phyloP scores from a whole-genome alignment of 2,797 vertebrate species.

The Protosalanx chinensis region DNA sequence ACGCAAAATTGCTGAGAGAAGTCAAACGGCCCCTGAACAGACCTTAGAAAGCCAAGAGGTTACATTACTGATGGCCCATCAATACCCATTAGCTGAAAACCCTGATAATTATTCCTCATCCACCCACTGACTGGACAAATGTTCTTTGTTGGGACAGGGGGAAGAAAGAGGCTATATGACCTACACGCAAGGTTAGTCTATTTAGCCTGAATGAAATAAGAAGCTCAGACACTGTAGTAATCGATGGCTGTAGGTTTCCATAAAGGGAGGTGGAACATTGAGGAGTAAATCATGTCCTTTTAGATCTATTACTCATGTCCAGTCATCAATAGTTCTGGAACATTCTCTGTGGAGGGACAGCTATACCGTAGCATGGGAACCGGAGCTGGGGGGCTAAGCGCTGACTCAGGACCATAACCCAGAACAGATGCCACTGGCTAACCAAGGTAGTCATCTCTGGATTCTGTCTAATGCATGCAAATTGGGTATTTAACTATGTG shows the following conservation, averaged over 20 bases:
- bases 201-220: constrained; percentile 12
- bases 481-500: constrained; percentile 25
- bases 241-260: constrained; percentile 1
- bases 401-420: background rate
- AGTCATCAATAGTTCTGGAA: background rate
- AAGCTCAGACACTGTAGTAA: background rate
- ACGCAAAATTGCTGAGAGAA: constrained; percentile 60
- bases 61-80: constrained; percentile 58
- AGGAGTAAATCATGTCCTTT: background rate
- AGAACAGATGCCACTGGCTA: background rate
- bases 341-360: background rate
- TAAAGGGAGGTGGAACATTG: constrained; percentile 1
- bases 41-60: constrained; percentile 50
- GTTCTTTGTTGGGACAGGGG: background rate
- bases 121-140: constrained; percentile 47
- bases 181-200: background rate
- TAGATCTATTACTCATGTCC: background rate
- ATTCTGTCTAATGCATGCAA: constrained; percentile 24
- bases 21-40: constrained; percentile 37
- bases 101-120: constrained; percentile 68
- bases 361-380: background rate
- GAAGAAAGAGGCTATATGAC: background rate
- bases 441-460: background rate
- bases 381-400: background rate
- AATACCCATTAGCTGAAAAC: constrained; percentile 56